phyloP scores from a whole-genome alignment of 2,888 invertebrate genomes.

The Argynnis bischoffii region DNA sequence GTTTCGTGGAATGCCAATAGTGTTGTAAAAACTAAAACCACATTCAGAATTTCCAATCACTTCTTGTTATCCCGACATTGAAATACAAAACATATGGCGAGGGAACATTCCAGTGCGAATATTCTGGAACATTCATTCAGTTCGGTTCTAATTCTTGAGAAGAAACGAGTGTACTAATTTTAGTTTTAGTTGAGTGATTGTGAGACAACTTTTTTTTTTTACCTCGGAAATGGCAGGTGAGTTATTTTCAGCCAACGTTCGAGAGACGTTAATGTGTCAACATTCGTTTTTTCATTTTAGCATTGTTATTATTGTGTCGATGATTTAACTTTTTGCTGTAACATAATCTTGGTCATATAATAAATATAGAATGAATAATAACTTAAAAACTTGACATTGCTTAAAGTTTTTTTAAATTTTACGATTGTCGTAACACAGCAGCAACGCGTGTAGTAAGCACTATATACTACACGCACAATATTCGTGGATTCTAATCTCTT shows the following conservation, averaged over 20 bases:
- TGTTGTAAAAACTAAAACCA: conserved; percentile 25
- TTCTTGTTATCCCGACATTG: conserved; percentile 49
- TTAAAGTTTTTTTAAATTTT: too few species aligned
- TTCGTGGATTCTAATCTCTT: too few species aligned
- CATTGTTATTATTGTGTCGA: too few species aligned
- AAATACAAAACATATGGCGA: conserved; percentile 71
- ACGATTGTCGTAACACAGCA: too few species aligned
- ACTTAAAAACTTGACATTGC: too few species aligned
- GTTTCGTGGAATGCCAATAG: conserved; percentile 10
- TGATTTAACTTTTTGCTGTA: too few species aligned
- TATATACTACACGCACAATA: too few species aligned
- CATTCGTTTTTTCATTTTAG: too few species aligned
- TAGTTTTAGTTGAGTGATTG: conserved; percentile 15
- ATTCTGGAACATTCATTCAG: conserved; percentile 66
- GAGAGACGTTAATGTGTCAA: too few species aligned
- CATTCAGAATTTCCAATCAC: conserved; percentile 33
- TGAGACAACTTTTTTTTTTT: conserved; percentile 6
- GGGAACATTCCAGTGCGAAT: conserved; percentile 57
- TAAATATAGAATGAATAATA: too few species aligned
- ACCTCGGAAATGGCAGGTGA: conserved; percentile 46
- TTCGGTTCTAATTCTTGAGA: conserved; percentile 52
- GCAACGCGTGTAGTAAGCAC: too few species aligned
- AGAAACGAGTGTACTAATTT: conserved; percentile 45
- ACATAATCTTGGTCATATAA: too few species aligned
- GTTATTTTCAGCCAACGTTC: conserved; percentile 17